These are phyloP conservation scores for Drosophila burlai DNA, from an alignment of 1,140 invertebrate species.

Conservation along the genomic window DNA sequence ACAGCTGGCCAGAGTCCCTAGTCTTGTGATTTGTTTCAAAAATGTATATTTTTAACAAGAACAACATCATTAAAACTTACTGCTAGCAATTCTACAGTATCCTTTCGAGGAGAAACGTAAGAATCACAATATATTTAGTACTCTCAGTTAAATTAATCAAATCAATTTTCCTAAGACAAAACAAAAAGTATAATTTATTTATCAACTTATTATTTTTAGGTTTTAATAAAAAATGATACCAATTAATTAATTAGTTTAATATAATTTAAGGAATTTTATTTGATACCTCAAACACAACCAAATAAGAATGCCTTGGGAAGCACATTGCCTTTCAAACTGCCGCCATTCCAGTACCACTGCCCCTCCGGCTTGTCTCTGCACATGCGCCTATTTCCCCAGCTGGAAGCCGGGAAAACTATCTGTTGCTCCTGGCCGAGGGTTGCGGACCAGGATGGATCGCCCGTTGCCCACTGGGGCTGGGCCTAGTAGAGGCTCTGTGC, in stretches of 20 bases:
- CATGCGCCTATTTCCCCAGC: constrained; percentile 39
- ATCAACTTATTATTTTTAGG: no score
- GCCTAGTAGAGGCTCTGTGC: constrained; percentile 9
- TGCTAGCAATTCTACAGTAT: background rate
- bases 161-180: no score
- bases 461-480: background rate
- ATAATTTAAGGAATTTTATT: no score
- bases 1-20: background rate
- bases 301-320: no score
- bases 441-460: background rate
- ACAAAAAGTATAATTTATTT: no score
- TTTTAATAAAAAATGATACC: background rate
- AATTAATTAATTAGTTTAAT: background rate
- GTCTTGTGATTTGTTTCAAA: background rate
- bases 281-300: background rate
- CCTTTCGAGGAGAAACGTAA: background rate
- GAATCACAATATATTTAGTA: background rate
- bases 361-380: constrained; percentile 25
- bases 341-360: constrained; percentile 23
- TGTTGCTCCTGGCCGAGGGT: constrained; percentile 61
- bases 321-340: background rate
- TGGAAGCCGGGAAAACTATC: constrained; percentile 72
- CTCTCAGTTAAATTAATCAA: no score
- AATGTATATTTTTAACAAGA: background rate
- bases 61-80: background rate